Base-by-base conservation (phyloP, 2,797 vertebrate species). In the Fundulus diaphanus region DNA sequence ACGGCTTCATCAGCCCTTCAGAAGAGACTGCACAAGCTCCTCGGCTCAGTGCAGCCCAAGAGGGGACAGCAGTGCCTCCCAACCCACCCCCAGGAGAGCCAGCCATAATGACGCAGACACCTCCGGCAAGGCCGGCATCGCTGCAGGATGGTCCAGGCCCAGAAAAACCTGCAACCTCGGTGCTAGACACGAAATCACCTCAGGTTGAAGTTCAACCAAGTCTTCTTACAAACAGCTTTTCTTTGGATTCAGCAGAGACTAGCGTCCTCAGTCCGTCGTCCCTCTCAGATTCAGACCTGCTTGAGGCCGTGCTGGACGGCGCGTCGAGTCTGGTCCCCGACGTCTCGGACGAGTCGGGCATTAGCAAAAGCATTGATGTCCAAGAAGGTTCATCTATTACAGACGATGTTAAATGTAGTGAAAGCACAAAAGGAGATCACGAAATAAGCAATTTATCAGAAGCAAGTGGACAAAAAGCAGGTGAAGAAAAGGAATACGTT, bases 211-310 rank as follows among this genome's bases (percentile, higher is more conserved):
- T 51, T 63, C 83, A 52, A 24, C n/a, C 76, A 0, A 20, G 57
- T 73, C 74, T 77, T 67, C n/a, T 82, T 49, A 80, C 78, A 29
- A 88, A 92, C 52, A 75, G 83, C 63, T 80, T 82, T 33, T 87
- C 85, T 13, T 8, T 73, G 51, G 88, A 86, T 77, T 89, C 86
- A 33, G 46, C 80, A 1, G 92, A 90, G 51, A 84, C 80, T 40
- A 90, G 87, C 1, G 27, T 76, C 68, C 56, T 87, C 72, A 91
- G 84, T 72, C 86, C 89, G 33, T 82, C 90, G 11, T 81, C 82
- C 16, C 81, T 87, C 44, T 87, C 90, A 4, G 92, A 94, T 33
- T 77, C 76, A 8, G 85, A 92, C 69, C 79, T 85, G 73, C 69
- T 79, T 29, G 91, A 90, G 37, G 87, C 76, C 0, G 71, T 75